Base-by-base conservation (phyloP, 37 sponge, comb jelly and placozoan species). In the Hexactinellida sp. region DNA sequence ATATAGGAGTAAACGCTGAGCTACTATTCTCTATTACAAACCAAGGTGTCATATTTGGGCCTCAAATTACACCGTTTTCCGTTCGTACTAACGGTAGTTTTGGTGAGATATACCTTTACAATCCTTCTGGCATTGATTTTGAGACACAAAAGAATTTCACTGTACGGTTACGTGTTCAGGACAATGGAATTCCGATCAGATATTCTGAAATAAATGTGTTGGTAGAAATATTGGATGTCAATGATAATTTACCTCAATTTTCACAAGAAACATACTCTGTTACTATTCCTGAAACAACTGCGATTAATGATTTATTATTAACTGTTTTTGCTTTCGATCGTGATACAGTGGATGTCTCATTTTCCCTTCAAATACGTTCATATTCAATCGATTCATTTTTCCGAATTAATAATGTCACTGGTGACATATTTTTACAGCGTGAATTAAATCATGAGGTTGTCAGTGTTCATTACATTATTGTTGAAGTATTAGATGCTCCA, bases 181-280 rank as follows among this genome's bases (percentile, higher is more conserved):
- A 94, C 28, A 38, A 76, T 37, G 94, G 92, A 0, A 86, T 28
- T 19, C 89, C 91, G 24, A 23, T 38, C 0, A 76, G 41, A n/a
- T 36, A 54, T 10, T 36, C 83, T 1, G 38, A 87, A 24, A 36
- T 38, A 10, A 63, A 38, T 0, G 87, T 93, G 0, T 30, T 25
- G 0, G 84, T 93, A 0, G 36, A 37, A 36, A 85, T 93, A 3
- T 39, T 38, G 5, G 94, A 93, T 83, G 76, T 86, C 7, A 90
- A 91, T 84, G 94, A 93, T 54, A 86, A 88, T 25, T 0, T 23
- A 34, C 94, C 94, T 10, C 25, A 13, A 38, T 90, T 90, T 38
- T 25, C 34, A 7, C 0, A 82, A 0, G 54, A 36, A 10, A 28
- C 37, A 1, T 87, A 38, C 47, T n/a, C 38, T 37, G 87, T 38